Evolutionary conservation across 2,797 vertebrate species (phyloP), one percentile per base, ranked within the genome.

Genomic region (Alca torda): DNA sequence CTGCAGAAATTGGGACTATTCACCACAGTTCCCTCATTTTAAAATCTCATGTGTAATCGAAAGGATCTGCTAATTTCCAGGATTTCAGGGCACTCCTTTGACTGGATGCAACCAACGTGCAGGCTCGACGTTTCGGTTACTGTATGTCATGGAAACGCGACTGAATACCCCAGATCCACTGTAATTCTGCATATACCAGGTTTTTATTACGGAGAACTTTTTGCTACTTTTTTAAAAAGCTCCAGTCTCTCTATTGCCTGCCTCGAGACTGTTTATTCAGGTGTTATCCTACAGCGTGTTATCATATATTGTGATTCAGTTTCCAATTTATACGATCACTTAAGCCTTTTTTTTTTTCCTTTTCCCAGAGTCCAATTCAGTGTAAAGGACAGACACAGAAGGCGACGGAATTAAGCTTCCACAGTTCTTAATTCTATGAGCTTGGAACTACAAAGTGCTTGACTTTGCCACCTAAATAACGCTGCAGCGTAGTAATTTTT

Each of bases 31-130:
- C 53, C 43, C 20, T 70, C 43, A 12, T 31, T 70, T 31, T 10
- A 25, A 25, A 51, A 9, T 26, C 39, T 45, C 13, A 1, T 1
- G 4, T 7, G 6, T n/a, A 15, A 65, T 43, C 1, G 0, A 51
- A 56, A 69, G 11, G 16, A 51, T 46, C 39, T 56, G 53, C 64
- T 37, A 4, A 61, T 74, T 70, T 28, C 43, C 24, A n/a, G 21
- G 39, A 30, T 70, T 43, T 43, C 19, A 2, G 26, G 72, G n/a
- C 1, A 0, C 11, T 45, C 17, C 83, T 48, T 68, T 57, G n/a
- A 48, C 50, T 48, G 57, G 48, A n/a, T 4, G 23, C 9, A 57
- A 37, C 35, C 69, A n/a, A 19, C 6, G 8, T 0, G 3, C 6
- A 16, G 31, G 31, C 11, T 53, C 13, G 14, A 4, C 2, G 0